Percentiles rank a stretch among this genome's conserved stretches.
These are phyloP conservation scores for Cyanoderma ruficeps DNA, from an alignment of 2,113 vertebrate genomes.

Conservation along the genomic window DNA sequence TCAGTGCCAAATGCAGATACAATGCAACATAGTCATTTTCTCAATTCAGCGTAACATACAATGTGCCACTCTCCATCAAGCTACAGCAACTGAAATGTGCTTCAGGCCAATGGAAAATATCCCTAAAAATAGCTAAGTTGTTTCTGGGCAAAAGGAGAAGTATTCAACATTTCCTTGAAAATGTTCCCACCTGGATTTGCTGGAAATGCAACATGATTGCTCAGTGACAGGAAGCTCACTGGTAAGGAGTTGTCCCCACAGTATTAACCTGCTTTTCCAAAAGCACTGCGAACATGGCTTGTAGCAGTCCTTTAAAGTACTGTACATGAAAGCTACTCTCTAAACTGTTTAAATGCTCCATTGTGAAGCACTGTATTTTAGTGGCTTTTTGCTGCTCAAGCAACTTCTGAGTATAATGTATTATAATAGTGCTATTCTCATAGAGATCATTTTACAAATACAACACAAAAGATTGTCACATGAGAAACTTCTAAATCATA, in stretches of 20 bases:
- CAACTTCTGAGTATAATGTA: constrained; percentile 63
- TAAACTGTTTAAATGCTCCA: constrained; percentile 70
- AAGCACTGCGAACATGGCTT: constrained; percentile 64
- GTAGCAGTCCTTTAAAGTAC: constrained; percentile 61
- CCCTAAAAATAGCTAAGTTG: constrained; percentile 79
- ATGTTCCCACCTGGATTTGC: constrained; percentile 78
- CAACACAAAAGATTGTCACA: constrained; percentile 67
- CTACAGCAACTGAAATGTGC: constrained; percentile 72
- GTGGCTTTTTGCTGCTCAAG: constrained; percentile 66
- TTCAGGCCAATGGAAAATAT: constrained; percentile 76
- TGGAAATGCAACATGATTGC: constrained; percentile 61
- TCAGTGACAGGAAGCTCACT: constrained; percentile 66
- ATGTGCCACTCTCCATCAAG: constrained; percentile 69
- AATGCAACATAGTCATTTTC: constrained; percentile 62
- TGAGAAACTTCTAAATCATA: constrained; percentile 58
- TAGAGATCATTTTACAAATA: constrained; percentile 66
- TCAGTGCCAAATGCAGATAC: constrained; percentile 55
- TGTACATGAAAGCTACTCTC: constrained; percentile 64
- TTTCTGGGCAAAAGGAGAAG: constrained; percentile 78
- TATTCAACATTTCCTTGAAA: constrained; percentile 78
- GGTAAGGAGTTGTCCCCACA: constrained; percentile 65
- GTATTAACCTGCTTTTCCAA: constrained; percentile 63
- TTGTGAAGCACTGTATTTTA: constrained; percentile 59
- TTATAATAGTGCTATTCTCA: constrained; percentile 58
- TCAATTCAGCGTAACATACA: constrained; percentile 52